A percentile compares a stretch with the other conserved stretches of the same genome.
Conservation (phyloP, 2,113 vertebrate species). For the Ceyx melanurus region DNA sequence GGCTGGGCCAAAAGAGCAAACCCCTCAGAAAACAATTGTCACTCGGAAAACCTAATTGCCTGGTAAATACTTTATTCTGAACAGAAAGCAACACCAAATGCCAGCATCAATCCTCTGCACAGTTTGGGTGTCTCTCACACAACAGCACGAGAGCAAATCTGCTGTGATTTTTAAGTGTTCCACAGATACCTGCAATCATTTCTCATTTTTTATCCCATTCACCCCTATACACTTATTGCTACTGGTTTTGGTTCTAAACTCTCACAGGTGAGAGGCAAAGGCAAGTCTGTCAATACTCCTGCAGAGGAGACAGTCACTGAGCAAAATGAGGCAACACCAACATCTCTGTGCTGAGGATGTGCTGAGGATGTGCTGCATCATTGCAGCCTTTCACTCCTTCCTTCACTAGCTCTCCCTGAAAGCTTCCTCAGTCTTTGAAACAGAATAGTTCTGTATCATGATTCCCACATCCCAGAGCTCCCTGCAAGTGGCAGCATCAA, state of each 20-base stretch:
- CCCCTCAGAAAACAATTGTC: rapidly evolving
- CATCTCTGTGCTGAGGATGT: neutral
- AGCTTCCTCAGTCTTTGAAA: neutral
- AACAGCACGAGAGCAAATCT: neutral
- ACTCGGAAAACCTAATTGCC: neutral
- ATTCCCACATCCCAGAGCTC: neutral
- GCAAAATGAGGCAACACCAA: rapidly evolving
- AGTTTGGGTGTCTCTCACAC: neutral
- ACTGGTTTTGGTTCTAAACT: neutral
- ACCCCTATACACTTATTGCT: neutral
- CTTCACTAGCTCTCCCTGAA: neutral
- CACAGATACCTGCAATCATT: neutral
- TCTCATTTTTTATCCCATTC: neutral
- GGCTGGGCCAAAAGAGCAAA: neutral
- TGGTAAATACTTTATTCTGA: neutral
- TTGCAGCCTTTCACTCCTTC: neutral
- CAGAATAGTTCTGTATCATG: neutral
- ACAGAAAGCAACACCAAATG: neutral
- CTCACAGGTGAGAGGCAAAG: neutral
- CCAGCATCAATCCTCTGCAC: neutral
- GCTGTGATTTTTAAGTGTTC: neutral
- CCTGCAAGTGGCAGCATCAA: neutral
- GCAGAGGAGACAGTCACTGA: neutral
- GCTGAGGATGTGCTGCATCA: neutral
- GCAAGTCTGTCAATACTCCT: neutral